Evolutionary conservation across 2,888 invertebrate species (phyloP).

Genomic region (Dioctria rufipes): DNA sequence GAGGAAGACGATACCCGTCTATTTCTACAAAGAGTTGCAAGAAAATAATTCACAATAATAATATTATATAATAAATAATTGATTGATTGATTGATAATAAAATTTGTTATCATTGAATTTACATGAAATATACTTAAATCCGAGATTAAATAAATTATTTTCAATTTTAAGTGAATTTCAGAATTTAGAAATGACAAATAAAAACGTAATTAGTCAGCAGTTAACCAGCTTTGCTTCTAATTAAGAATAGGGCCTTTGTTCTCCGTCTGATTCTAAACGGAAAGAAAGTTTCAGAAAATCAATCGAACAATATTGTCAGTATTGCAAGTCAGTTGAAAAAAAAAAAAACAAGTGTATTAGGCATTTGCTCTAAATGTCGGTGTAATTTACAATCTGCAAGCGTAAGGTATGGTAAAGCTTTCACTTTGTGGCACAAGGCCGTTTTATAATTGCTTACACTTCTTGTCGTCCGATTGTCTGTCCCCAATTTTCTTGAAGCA

Average conservation of each 20-base stretch:
- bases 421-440: slow-evolving; percentile 56
- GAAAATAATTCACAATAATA: too few relatives aligned
- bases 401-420: slow-evolving; percentile 56
- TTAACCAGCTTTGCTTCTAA: background rate
- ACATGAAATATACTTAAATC: too few relatives aligned
- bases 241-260: background rate
- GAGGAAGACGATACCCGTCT: too few relatives aligned
- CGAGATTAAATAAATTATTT: too few relatives aligned
- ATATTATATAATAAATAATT: too few relatives aligned
- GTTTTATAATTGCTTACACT: slow-evolving; percentile 35
- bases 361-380: slow-evolving; percentile 19
- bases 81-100: too few relatives aligned
- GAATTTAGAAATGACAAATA: too few relatives aligned
- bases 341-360: background rate
- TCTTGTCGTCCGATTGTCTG: slow-evolving; percentile 36
- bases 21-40: too few relatives aligned
- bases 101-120: too few relatives aligned
- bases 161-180: too few relatives aligned
- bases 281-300: background rate
- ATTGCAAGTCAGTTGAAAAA: too few relatives aligned
- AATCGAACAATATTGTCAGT: background rate
- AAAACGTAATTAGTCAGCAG: too few relatives aligned
- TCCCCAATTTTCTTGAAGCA: slow-evolving; percentile 37
- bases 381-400: slow-evolving; percentile 20
- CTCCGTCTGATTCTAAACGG: background rate